Base-by-base conservation (phyloP, 2,113 vertebrate genomes). In the Boulengeromyrus knoepffleri region DNA sequence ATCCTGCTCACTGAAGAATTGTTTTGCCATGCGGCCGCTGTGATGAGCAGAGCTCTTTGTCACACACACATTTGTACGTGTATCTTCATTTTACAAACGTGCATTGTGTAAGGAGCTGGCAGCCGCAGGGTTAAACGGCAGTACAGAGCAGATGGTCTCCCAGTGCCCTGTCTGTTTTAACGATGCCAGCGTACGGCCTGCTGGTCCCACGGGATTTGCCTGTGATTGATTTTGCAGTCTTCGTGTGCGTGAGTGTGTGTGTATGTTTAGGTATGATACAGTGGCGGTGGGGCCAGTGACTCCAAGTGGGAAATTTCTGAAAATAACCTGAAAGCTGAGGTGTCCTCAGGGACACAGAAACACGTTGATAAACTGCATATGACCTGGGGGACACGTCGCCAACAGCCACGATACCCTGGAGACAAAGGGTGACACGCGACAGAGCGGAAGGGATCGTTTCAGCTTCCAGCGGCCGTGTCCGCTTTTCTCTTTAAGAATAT, bases 341-440 rank as follows among this genome's bases (percentile, higher is more conserved):
- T n/a, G 17, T 90, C 62, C 62, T 2, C 74, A 93, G 84, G 50
- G 92, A 1, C 91, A 89, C 90, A 89, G 93, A 74, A 24, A 24
- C 39, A 46, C 24, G 17, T 31, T 27, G 9, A 27, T 31, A 4
- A 31, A 70, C n/a, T 70, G 31, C n/a, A 13, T 70, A 27, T 13
- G 62, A 9, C 27, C 27, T 70, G 27, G 10, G 56, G 27, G 10
- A 31, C 10, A 12, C 2, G 56, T 8, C 0, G 24, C 24, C 56
- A n/a, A 66, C n/a, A 66, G 24, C n/a, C 62, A n/a, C n/a, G 9
- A 66, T n/a, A 66, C 62, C 62, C 27, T 70, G 1, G 27, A 31
- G 10, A 31, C 62, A 70, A 70, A 70, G 62, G 9, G 62, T 31
- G n/a, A 31, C n/a, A 70, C n/a, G 12, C 3, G 10, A 66, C n/a